These are phyloP conservation scores for Orius insidiosus DNA, from an alignment of 1,140 invertebrate genomes.

Conservation along the genomic window DNA sequence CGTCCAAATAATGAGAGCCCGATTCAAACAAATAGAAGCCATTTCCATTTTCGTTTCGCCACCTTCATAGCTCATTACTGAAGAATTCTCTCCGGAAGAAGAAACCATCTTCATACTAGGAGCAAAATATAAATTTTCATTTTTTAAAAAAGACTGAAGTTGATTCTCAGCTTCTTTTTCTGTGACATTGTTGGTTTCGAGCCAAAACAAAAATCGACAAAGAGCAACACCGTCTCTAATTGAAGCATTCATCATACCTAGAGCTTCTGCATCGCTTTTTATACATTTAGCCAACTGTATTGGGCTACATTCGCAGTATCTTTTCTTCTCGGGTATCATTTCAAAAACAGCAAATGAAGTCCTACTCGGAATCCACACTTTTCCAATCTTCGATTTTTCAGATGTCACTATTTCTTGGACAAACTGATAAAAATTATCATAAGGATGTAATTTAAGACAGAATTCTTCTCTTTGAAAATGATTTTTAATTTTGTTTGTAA, in stretches of 20 bases:
- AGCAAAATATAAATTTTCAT: too few species aligned
- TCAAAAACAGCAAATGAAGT: slow-evolving; percentile 49
- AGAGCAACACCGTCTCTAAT: slow-evolving; percentile 50
- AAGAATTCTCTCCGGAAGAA: too few species aligned
- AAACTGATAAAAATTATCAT: slow-evolving; percentile 34
- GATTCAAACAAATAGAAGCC: slow-evolving; percentile 91
- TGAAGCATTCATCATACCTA: slow-evolving; percentile 21
- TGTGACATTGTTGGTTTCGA: too few species aligned
- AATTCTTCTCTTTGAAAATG: slow-evolving; percentile 23
- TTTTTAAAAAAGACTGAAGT: too few species aligned
- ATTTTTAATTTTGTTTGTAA: slow-evolving; percentile 26
- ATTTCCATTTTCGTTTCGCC: too few species aligned
- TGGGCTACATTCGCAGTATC: slow-evolving; percentile 29
- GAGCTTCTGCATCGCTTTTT: slow-evolving; percentile 79
- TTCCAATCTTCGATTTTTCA: slow-evolving; percentile 16
- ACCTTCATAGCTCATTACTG: too few species aligned
- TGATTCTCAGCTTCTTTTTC: too few species aligned
- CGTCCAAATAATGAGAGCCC: slow-evolving; percentile 68
- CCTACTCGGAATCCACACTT: slow-evolving; percentile 48
- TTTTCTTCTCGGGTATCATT: slow-evolving; percentile 35
- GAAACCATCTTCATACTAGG: too few species aligned
- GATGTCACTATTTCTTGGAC: slow-evolving; percentile 20
- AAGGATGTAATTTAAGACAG: slow-evolving; percentile 40
- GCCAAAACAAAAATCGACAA: slow-evolving; percentile 82
- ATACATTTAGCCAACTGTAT: slow-evolving; percentile 65